Base-by-base conservation (phyloP, 2,113 vertebrate species). In the Trachemys scripta region DNA sequence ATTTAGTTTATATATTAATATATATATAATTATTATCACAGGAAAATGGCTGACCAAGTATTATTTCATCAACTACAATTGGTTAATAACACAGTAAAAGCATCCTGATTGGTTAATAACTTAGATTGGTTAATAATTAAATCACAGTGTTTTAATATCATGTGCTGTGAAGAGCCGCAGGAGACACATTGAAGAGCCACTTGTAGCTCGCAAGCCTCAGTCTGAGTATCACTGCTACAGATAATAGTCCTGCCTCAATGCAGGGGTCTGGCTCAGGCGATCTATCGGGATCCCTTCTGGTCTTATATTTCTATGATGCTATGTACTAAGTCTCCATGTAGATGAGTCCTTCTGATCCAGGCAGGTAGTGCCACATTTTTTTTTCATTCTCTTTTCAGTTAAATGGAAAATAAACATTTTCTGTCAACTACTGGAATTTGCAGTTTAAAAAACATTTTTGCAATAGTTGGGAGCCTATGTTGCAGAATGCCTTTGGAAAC, bases 401-500 rank as follows among this genome's bases (percentile, higher is more conserved):
- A 87, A 78, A 45, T 27, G 42, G 11, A 47, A 47, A 78, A 78
- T 47, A 78, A 78, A 78, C 4, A 47, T 47, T 78, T 78, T 78
- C 25, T 78, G 27, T 79, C 13, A 85, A 92, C 53, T 96, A 91
- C 53, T 93, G 88, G 80, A 95, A 93, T 54, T 80, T 45, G 81
- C 49, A 75, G 29, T 47, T 78, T 85, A 96, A 92, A 22, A 59
- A 92, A 45, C 6, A 50, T 94, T 96, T 69, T 87, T 91, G 13
- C n/a, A 87, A 2, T 87, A 3, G 50, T 8, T 96, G 0, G 0
- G 83, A 83, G 95, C 89, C 92, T 79, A 95, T 93, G 93, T 96
- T 96, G 84, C 92, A 94, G 76, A 91, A 13, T 92, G 31, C 65
- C 95, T 97, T 38, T 96, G 72, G 87, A 95, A 94, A 84, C 49